Conservation (phyloP, 2,113 vertebrate genomes). For the Mus spicilegus region DNA sequence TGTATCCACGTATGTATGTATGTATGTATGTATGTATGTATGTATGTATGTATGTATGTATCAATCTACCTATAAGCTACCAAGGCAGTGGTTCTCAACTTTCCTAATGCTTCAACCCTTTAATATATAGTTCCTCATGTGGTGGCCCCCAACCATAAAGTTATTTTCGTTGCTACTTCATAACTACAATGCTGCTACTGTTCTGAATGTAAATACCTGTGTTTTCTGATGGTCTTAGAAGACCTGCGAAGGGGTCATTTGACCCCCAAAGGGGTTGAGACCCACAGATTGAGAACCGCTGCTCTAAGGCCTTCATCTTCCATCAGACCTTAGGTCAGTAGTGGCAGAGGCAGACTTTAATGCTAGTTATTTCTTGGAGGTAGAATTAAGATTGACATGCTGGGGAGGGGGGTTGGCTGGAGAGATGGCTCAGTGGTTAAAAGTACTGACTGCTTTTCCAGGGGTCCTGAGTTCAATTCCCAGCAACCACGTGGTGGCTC, state of each 20-base stretch:
- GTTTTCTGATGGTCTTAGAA: background rate
- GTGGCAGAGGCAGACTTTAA: background rate
- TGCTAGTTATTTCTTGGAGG: background rate
- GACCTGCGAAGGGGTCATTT: background rate
- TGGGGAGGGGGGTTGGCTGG: too few relatives aligned
- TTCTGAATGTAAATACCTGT: background rate
- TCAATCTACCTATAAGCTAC: background rate
- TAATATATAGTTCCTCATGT: background rate
- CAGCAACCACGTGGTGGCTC: too few relatives aligned
- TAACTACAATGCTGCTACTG: background rate
- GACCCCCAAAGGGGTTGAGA: background rate
- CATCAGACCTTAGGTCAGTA: background rate
- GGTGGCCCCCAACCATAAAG: background rate
- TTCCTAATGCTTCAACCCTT: too few relatives aligned
- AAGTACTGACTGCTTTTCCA: too few relatives aligned
- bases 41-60: background rate
- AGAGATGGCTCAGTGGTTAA: too few relatives aligned
- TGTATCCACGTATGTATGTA: background rate
- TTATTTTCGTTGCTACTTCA: background rate
- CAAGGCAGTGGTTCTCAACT: background rate
- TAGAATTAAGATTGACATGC: background rate
- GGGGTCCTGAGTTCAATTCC: too few relatives aligned
- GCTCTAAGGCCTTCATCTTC: background rate
- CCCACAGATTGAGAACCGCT: background rate
- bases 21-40: background rate